Conservation (phyloP, 2,113 vertebrate species). For the Bungarus multicinctus region DNA sequence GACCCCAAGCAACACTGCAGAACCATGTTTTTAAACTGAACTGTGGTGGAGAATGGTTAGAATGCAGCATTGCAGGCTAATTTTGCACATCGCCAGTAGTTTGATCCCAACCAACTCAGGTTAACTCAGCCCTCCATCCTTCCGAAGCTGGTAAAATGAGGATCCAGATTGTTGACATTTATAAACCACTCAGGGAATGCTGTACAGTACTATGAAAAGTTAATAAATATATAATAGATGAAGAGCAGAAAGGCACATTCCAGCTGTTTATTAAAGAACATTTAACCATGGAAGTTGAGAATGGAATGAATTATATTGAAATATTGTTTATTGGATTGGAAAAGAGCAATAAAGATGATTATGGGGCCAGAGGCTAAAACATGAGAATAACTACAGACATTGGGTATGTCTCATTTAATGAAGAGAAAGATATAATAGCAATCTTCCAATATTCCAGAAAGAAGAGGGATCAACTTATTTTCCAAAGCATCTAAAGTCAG, state of each 20-base stretch:
- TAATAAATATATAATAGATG: not conserved
- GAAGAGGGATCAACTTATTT: no score
- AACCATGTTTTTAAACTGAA: not conserved
- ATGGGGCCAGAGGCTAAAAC: not conserved
- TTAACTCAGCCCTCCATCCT: not conserved
- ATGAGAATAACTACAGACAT: not conserved
- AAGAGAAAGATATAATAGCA: not conserved
- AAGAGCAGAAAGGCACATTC: not conserved
- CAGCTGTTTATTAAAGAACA: not conserved
- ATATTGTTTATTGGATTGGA: not conserved
- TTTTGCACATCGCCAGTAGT: not conserved
- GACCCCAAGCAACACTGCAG: not conserved
- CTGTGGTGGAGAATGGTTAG: not conserved
- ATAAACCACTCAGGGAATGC: not conserved
- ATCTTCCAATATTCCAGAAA: not conserved
- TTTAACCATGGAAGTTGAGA: no score
- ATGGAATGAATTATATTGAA: no score
- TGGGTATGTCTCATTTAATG: not conserved
- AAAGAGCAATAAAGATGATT: not conserved
- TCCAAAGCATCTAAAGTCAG: no score
- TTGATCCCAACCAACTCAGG: not conserved
- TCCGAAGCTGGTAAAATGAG: not conserved
- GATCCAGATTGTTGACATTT: not conserved
- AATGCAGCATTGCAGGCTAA: not conserved
- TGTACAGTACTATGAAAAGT: not conserved